These are phyloP conservation scores for Theocolax elegans DNA, from an alignment of 1,140 invertebrate species.

Conservation along the genomic window DNA sequence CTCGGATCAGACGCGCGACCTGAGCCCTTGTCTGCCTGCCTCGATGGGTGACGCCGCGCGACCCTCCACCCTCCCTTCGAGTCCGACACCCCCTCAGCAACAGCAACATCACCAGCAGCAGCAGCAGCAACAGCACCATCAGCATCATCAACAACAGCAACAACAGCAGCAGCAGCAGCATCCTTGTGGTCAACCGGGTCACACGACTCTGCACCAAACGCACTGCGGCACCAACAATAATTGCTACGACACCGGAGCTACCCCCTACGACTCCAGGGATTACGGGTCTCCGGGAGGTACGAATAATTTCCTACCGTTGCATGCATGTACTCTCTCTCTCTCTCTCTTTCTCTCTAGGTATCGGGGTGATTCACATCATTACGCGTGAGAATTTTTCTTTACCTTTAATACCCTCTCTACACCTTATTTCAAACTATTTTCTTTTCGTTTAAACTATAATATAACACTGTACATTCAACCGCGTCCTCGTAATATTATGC, in stretches of 20 bases:
- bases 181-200: slow-evolving; percentile 46
- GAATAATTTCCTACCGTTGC: too few species aligned
- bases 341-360: too few species aligned
- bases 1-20: slow-evolving; percentile 76
- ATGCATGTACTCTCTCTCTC: too few species aligned
- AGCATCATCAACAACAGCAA: slow-evolving; percentile 45
- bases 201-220: slow-evolving; percentile 61
- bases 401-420: too few species aligned
- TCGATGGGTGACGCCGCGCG: slow-evolving; percentile 72
- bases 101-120: slow-evolving; percentile 41
- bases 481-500: too few species aligned
- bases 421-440: too few species aligned
- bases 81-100: slow-evolving; percentile 53
- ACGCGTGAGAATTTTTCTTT: too few species aligned
- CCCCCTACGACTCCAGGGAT: slow-evolving; percentile 65
- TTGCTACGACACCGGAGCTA: slow-evolving; percentile 63
- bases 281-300: slow-evolving; percentile 65
- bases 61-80: slow-evolving; percentile 64
- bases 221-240: slow-evolving; percentile 65
- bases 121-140: slow-evolving; percentile 40
- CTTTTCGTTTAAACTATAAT: too few species aligned
- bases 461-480: too few species aligned
- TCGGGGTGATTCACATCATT: too few species aligned
- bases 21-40: slow-evolving; percentile 77
- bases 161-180: slow-evolving; percentile 49